Evolutionary conservation across 2,113 vertebrate species (phyloP).

Genomic region (Sclerurus mexicanus): DNA sequence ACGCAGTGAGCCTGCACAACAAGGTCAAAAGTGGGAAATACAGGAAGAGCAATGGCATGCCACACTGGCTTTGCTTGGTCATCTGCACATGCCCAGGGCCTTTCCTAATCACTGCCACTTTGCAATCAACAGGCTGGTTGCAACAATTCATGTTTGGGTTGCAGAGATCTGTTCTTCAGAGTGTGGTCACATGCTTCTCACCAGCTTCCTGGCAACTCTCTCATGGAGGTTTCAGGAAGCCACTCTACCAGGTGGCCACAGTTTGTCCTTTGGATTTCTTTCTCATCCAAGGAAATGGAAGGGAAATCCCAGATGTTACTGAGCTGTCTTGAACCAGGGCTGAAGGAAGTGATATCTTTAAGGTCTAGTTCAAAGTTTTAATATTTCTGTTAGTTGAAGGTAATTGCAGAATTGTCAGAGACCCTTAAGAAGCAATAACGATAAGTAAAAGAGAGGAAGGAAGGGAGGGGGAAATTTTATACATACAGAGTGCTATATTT

Average conservation of each 20-base stretch:
- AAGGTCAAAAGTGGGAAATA: not conserved
- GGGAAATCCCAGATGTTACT: not conserved
- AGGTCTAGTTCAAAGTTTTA: not conserved
- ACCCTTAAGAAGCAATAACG: not conserved
- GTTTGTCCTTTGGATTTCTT: not conserved
- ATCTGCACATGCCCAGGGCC: accelerated
- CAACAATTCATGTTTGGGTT: accelerated
- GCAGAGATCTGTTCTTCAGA: not conserved
- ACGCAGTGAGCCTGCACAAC: accelerated
- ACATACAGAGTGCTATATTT: conserved; percentile 31
- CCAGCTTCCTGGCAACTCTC: not conserved
- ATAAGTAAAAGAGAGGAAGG: not conserved
- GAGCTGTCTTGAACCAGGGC: accelerated
- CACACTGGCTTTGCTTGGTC: not conserved
- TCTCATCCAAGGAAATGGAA: not conserved
- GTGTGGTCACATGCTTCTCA: accelerated
- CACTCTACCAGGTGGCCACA: not conserved
- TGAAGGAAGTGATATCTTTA: accelerated
- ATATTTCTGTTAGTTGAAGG: not conserved
- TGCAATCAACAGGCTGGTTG: not conserved
- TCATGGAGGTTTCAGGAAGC: not conserved
- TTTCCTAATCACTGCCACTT: not conserved
- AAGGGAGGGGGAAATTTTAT: conserved; percentile 31
- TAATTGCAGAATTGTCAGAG: not conserved
- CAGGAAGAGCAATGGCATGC: not conserved